Base-by-base conservation (phyloP, 2,113 vertebrate genomes). In the Prunella fulvescens region DNA sequence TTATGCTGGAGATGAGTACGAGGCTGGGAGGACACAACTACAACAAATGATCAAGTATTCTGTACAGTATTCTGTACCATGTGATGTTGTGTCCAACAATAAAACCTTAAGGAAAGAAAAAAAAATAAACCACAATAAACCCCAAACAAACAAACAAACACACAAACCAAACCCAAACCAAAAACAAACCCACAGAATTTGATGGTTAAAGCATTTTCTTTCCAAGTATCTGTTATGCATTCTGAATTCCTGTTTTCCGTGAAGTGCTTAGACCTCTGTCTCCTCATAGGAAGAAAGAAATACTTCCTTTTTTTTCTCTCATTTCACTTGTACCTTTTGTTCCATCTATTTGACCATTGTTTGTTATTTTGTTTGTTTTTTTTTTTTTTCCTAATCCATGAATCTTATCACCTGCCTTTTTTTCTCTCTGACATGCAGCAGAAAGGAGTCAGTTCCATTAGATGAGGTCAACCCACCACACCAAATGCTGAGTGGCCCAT, bases 391-490 rank as follows among this genome's bases (percentile, higher is more conserved):
- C 72, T 37, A 91, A 13, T 33, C 7, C 25, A 37, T 4, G 0
- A 22, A 60, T 73, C 14, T 60, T 92, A 50, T 6, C 1, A 2
- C 7, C 37, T 61, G 47, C 4, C 1, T 40, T 44, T 57, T 72
- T 67, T 35, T 5, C 8, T 29, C 31, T 39, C 14, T 35, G 37
- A 29, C 11, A 11, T 1, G 2, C 0, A 18, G 26, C 4, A 56
- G 40, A 73, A 65, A 15, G 8, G 13, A 91, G 15, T 40, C 40
- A 78, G 9, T 4, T 86, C 47, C 1, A 0, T 26, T 40, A 66
- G 37, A 22, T 57, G 47, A 4, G 6, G 29, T 57, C 45, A 86
- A 39, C 18, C 14, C 51, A 62, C 9, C 5, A 71, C 74, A 39
- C 2, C 2, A 39, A 70, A 74, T n/a, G 17, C 28, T 3, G 3